Conservation (phyloP, 2,797 vertebrate species). For the Scarus forsteni region DNA sequence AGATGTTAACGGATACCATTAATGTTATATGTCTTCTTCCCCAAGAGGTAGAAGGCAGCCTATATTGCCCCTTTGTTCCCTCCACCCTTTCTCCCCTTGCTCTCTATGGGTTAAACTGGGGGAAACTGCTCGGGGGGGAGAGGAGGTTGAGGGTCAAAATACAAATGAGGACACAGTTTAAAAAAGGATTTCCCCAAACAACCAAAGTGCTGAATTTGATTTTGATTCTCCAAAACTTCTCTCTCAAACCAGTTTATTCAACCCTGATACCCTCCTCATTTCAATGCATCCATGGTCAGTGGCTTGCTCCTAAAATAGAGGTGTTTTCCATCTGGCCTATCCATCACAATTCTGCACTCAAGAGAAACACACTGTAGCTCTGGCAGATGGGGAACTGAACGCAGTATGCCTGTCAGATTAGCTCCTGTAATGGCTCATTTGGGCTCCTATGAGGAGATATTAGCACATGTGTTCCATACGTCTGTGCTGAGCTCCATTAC, state of each 20-base stretch:
- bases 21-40: constrained; percentile 88
- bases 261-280: constrained; percentile 25
- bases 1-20: constrained; percentile 90
- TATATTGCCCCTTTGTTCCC: constrained; percentile 76
- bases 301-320: constrained; percentile 70
- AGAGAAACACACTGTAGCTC: constrained; percentile 74
- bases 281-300: constrained; percentile 68
- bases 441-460: constrained; percentile 85
- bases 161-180: constrained; percentile 11
- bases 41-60: constrained; percentile 75
- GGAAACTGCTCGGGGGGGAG: constrained; percentile 35
- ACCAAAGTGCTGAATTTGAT: constrained; percentile 32
- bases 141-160: constrained; percentile 25
- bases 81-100: constrained; percentile 59
- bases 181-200: constrained; percentile 6
- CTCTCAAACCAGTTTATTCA: constrained; percentile 39
- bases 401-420: constrained; percentile 83
- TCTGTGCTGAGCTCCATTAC: constrained; percentile 79
- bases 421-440: constrained; percentile 85
- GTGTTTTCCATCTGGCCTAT: constrained; percentile 82
- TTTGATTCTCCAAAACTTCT: constrained; percentile 44
- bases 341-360: constrained; percentile 69
- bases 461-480: constrained; percentile 85
- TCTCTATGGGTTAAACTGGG: constrained; percentile 55
- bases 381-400: constrained; percentile 84